Evolutionary conservation across 2,888 invertebrate species (phyloP), one percentile per base, ranked within the genome.

Genomic region (Heterodera filipjevi): DNA sequence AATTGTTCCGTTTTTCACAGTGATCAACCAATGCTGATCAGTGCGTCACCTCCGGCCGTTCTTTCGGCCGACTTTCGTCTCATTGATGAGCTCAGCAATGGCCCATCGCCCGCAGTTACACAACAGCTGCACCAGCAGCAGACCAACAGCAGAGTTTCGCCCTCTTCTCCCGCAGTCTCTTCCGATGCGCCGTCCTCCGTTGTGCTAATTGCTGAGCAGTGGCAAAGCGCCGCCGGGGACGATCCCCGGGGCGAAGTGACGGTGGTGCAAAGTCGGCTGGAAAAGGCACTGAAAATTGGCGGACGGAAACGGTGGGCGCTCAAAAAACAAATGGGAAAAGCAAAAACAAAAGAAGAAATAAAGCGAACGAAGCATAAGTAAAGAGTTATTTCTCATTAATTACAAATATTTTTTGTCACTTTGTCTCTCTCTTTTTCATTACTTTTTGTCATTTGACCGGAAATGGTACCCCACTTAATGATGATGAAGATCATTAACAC

Each of bases 1-100:
- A 49, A 3, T 49, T 0, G 22, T 64, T 14, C 68, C 32, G 22
- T 27, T n/a, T 10, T 30, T 75, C 64, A 32, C 77, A 78, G 72
- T n/a, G 70, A 78, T n/a, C 74, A 78, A 27, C 49, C 76, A 39
- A 64, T 78, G 74, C 16, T 78, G 27, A 68, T 78, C 74, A 78
- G 66, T 49, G 71, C 78, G 16, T 76, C 78, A 30, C 66, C 75
- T 19, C 27, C 75, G 22, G 44, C 59, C 22, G 30, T 64, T 10
- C 66, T 66, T 2, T 59, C 59, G 59, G 33, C 59, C 44, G 78
- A 78, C 35, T 76, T 78, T 66, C 59, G 74, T 66, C 68, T 78
- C 49, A 78, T 78, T 35, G 78, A 78, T 32, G 78, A 78, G n/a
- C 72, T 70, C 39, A 33, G 77, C 33, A 70, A 35, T 44, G 46